Evolutionary conservation across 2,888 invertebrate genomes (phyloP).

Genomic region (Dione vanillae): DNA sequence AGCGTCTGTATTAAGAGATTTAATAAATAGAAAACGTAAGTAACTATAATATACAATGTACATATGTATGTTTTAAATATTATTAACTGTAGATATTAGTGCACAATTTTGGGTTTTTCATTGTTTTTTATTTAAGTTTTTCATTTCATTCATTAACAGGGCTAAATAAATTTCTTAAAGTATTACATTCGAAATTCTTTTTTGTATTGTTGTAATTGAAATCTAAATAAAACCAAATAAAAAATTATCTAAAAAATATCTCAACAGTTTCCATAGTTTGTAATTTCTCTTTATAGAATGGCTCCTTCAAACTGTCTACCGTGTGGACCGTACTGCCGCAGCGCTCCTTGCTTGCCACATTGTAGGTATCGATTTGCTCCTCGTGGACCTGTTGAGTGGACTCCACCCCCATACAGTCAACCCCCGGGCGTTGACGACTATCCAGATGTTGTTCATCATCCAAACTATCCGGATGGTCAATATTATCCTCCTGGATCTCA

Average conservation of each 20-base stretch:
- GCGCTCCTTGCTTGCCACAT: conserved; percentile 40
- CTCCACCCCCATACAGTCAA: conserved; percentile 43
- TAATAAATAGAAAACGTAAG: background rate
- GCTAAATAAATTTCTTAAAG: too few species aligned
- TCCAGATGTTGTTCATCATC: conserved; percentile 31
- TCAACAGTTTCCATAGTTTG: background rate
- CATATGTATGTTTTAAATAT: too few species aligned
- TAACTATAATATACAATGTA: too few species aligned
- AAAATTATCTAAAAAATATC: background rate
- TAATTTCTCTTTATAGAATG: background rate
- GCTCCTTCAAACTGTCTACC: conserved; percentile 36
- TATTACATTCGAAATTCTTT: too few species aligned
- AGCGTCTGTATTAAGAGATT: background rate
- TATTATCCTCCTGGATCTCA: conserved; percentile 8
- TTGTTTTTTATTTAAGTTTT: too few species aligned
- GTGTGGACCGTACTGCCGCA: conserved; percentile 42
- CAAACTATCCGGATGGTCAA: background rate
- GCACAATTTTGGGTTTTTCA: too few species aligned
- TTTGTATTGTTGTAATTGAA: background rate
- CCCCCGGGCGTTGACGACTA: conserved; percentile 22
- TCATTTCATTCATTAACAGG: too few species aligned
- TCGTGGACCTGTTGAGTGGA: conserved; percentile 36
- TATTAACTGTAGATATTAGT: too few species aligned
- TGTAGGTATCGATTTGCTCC: conserved; percentile 36
- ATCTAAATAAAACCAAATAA: background rate